A percentile compares a stretch with the other conserved stretches of the same genome.
Conservation (phyloP, 2,113 vertebrate species). For the Phaetusa simplex region DNA sequence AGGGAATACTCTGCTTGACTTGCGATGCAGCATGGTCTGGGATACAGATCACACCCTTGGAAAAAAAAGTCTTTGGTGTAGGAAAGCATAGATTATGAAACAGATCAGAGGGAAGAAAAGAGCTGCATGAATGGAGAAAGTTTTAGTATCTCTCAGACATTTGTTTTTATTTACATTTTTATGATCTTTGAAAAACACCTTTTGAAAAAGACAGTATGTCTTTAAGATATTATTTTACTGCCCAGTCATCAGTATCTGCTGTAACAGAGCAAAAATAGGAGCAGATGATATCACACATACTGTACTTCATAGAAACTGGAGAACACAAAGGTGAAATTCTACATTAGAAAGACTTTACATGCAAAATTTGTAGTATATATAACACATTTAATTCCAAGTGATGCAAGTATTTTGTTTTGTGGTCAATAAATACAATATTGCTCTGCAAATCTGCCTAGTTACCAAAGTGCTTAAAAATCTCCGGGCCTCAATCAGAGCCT, state of each 20-base stretch:
- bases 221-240: background rate
- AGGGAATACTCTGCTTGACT: background rate
- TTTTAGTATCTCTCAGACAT: background rate
- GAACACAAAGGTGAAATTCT: background rate
- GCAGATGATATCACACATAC: background rate
- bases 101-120: background rate
- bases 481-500: background rate
- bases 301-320: background rate
- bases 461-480: background rate
- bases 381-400: background rate
- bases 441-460: background rate
- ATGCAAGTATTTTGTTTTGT: background rate
- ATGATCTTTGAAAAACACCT: background rate
- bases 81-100: background rate
- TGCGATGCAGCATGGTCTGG: background rate
- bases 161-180: background rate
- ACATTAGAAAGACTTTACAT: background rate
- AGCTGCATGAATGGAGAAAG: background rate
- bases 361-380: background rate
- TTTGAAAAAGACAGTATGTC: background rate
- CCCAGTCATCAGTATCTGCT: background rate
- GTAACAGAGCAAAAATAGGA: background rate
- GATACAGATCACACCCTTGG: background rate
- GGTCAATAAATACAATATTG: background rate
- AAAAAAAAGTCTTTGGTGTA: background rate